phyloP scores from a whole-genome alignment of 2,888 invertebrate species.

The Nemapogon koenigi region DNA sequence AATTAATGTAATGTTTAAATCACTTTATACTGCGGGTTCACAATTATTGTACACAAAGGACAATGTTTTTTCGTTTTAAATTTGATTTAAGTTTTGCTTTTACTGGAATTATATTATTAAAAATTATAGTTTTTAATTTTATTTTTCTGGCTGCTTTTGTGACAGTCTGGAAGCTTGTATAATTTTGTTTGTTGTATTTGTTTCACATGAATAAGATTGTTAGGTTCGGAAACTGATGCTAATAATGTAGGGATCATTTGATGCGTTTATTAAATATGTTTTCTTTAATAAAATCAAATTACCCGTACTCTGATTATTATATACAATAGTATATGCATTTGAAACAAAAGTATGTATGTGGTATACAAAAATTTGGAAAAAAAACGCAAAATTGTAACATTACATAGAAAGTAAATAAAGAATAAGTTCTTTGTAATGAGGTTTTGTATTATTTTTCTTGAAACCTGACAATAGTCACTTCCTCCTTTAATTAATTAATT shows the following conservation, averaged over 20 bases:
- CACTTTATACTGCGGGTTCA: too few relatives aligned
- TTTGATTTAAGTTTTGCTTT: too few relatives aligned
- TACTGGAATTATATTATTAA: too few relatives aligned
- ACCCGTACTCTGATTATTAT: slow-evolving; percentile 57
- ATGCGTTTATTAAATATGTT: slow-evolving; percentile 47
- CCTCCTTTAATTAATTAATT: too few relatives aligned
- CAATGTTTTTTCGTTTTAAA: too few relatives aligned
- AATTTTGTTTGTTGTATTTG: slow-evolving; percentile 2
- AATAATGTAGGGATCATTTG: slow-evolving; percentile 38
- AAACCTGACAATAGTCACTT: too few relatives aligned
- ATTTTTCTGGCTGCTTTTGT: too few relatives aligned
- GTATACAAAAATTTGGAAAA: slow-evolving; percentile 23
- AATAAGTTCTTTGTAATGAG: slow-evolving; percentile 35
- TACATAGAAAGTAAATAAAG: slow-evolving; percentile 58
- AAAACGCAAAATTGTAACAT: slow-evolving; percentile 62
- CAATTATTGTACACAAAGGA: too few relatives aligned
- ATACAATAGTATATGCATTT: slow-evolving; percentile 20
- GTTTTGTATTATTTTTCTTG: slow-evolving; percentile 32
- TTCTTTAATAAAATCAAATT: slow-evolving; percentile 60
- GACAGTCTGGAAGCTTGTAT: neutral
- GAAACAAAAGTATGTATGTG: slow-evolving; percentile 6
- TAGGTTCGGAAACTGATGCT: slow-evolving; percentile 5
- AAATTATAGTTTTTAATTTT: too few relatives aligned
- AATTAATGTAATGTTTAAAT: too few relatives aligned
- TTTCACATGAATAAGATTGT: slow-evolving; percentile 6